Conservation (phyloP, 2,888 invertebrate genomes). For the Taenaris catops region DNA sequence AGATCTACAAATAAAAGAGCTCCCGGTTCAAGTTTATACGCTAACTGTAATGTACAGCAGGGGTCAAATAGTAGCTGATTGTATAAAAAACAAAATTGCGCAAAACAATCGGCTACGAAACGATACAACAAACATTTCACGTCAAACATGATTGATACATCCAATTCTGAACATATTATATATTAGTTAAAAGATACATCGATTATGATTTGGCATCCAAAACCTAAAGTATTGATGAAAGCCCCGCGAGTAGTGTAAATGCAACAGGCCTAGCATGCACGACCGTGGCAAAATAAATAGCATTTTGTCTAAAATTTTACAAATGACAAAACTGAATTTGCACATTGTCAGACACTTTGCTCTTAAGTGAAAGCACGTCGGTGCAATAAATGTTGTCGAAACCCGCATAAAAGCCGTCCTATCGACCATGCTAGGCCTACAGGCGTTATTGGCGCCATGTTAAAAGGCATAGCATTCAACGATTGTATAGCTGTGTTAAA, state of each 20-base stretch:
- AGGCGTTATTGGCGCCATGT: no score
- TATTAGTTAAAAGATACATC: constrained; percentile 18
- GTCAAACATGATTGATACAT: constrained; percentile 36
- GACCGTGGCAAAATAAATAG: no score
- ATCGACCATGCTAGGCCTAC: no score
- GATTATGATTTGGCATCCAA: constrained; percentile 68
- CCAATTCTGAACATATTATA: constrained; percentile 17
- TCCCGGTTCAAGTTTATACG: constrained; percentile 41
- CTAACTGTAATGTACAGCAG: constrained; percentile 46
- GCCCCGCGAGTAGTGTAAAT: constrained; percentile 55
- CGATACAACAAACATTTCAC: constrained; percentile 40
- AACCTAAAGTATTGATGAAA: constrained; percentile 60
- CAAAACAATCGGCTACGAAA: constrained; percentile 45
- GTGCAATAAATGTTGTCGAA: no score
- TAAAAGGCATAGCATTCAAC: constrained; percentile 20
- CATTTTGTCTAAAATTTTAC: no score
- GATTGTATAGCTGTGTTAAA: constrained; percentile 18
- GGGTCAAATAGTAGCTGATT: constrained; percentile 43
- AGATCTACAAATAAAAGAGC: constrained; percentile 55
- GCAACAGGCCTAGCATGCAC: constrained; percentile 62
- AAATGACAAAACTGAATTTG: no score
- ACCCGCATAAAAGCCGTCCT: no score
- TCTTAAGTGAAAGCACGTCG: no score
- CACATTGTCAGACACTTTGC: no score
- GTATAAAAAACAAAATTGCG: constrained; percentile 46